Percentiles rank a stretch among this genome's conserved stretches.
Conservation (phyloP, 2,797 vertebrate species). For the Furcifer pardalis region DNA sequence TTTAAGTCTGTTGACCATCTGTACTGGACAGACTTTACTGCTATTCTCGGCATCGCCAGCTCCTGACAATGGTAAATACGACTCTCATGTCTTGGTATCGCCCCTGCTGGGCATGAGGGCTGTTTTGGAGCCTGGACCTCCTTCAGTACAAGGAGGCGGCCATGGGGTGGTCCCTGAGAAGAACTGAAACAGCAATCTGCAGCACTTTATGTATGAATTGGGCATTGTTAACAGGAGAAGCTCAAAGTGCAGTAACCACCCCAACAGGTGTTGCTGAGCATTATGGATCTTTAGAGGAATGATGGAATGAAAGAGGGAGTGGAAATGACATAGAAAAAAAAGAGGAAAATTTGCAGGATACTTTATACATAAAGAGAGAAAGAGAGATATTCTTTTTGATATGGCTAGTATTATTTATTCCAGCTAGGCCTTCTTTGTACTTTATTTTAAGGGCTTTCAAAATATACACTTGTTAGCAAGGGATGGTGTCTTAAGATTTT, state of each 20-base stretch:
- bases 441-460: constrained; percentile 31
- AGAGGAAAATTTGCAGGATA: constrained; percentile 47
- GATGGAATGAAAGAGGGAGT: constrained; percentile 35
- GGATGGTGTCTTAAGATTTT: not conserved
- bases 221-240: not conserved
- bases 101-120: constrained; percentile 30
- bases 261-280: constrained; percentile 42
- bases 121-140: constrained; percentile 15
- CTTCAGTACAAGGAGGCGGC: not conserved
- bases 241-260: constrained; percentile 18
- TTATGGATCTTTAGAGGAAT: constrained; percentile 49
- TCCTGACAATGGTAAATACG: constrained; percentile 22
- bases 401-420: constrained; percentile 31
- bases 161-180: not conserved
- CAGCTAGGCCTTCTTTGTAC: constrained; percentile 1
- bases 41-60: constrained; percentile 49
- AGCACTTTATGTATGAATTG: not conserved
- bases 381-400: not conserved
- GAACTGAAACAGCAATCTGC: not conserved
- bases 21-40: constrained; percentile 55
- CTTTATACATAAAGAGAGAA: not conserved
- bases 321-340: constrained; percentile 42
- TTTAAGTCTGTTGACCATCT: constrained; percentile 66
- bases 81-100: constrained; percentile 33
- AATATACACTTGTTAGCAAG: constrained; percentile 39